Evolutionary conservation across 2,888 invertebrate genomes (phyloP), one percentile per base, ranked within the genome.

Genomic region (Sipha maydis): DNA sequence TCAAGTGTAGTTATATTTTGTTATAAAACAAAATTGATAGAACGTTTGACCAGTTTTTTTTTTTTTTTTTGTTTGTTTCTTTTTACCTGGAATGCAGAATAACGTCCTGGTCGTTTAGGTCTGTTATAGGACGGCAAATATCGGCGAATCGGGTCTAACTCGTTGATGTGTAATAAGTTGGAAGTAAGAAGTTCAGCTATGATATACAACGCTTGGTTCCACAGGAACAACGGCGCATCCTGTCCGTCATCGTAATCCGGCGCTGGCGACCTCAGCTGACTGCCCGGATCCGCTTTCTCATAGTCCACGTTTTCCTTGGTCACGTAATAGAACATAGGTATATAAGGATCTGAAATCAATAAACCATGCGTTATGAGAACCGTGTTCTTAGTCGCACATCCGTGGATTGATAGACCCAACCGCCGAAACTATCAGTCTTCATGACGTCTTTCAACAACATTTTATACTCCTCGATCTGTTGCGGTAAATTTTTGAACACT

Each of bases 181-280:
- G 96, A 96, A 3, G 97, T 98, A 89, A 99, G 93, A 82, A 99
- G 93, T 92, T 98, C 97, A 0, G 98, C 95, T 91, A 99, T 95
- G 90, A 99, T 95, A 92, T 98, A 98, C 93, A 99, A 93, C 0
- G 99, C 95, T 93, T 99, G 99, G 90, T 98, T 98, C 98, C 98
- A 99, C 71, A 99, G 93, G 92, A 96, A 98, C 89, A 97, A 91
- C 0, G 95, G 95, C 0, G 95, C 95, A 78, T 94, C 93, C 79
- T 94, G 93, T 91, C 84, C 92, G 90, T 91, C 93, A 91, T 91
- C 92, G 8, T 93, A 93, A 92, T 94, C 93, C 91, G 93, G 93
- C 90, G 95, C 95, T 17, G 96, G 93, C 67, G 94, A 90, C 90
- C 95, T 93, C 38, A 93, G 92, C 71, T 94, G 94, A 83, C 94